Evolutionary conservation across 2,888 invertebrate genomes (phyloP).

Genomic region (Lasioglossum leucozonium): DNA sequence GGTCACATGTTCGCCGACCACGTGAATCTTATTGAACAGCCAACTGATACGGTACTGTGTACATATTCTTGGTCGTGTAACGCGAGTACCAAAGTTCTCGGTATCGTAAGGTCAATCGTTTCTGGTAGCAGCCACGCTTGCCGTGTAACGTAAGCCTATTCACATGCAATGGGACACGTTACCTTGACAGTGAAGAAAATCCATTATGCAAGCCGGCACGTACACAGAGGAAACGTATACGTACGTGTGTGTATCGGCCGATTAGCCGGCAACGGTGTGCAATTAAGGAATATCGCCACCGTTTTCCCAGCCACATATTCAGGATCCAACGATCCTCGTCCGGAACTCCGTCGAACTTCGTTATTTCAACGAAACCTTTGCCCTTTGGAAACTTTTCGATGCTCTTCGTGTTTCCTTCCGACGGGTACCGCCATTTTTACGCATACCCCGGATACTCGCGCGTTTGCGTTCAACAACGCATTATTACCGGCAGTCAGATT

Average conservation of each 20-base stretch:
- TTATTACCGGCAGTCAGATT: neutral
- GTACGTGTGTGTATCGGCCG: constrained; percentile 3
- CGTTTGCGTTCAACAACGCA: no score
- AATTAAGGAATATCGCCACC: constrained; percentile 1
- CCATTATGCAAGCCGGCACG: constrained; percentile 34
- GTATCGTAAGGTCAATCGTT: constrained; percentile 58
- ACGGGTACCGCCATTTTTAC: no score
- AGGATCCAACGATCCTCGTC: neutral
- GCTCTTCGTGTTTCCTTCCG: no score
- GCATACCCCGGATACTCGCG: no score
- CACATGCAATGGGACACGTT: constrained; percentile 9
- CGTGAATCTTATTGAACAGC: constrained; percentile 63
- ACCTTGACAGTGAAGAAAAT: constrained; percentile 51
- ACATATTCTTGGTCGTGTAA: constrained; percentile 41
- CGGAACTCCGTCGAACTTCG: neutral
- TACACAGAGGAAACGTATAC: neutral
- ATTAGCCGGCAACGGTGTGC: constrained; percentile 23
- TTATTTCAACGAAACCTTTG: neutral
- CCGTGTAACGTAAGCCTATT: constrained; percentile 26
- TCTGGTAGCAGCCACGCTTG: constrained; percentile 27
- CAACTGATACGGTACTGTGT: neutral
- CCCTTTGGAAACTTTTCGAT: no score
- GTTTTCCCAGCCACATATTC: neutral
- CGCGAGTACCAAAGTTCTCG: constrained; percentile 48
- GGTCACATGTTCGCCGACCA: constrained; percentile 53